A percentile compares a stretch with the other conserved stretches of the same genome.
Conservation (phyloP, 2,888 invertebrate genomes). For the Acholoe squamosa region DNA sequence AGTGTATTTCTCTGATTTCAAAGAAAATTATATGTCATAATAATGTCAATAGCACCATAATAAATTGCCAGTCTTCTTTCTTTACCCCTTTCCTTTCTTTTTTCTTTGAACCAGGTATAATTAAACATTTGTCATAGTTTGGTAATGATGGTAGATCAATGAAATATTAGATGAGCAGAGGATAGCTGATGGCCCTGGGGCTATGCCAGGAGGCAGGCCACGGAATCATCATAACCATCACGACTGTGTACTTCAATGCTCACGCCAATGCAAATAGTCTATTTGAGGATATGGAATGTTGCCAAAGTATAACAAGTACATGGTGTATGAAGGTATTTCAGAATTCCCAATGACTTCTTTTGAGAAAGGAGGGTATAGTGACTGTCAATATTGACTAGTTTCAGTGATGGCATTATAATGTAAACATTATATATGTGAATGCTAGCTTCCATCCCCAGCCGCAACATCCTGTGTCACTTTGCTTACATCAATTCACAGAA, state of each 20-base stretch:
- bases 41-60: too few relatives aligned
- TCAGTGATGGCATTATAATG: too few relatives aligned
- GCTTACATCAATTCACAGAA: background rate
- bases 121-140: too few relatives aligned
- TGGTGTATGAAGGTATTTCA: background rate
- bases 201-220: background rate
- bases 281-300: conserved; percentile 7
- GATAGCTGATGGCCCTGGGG: background rate
- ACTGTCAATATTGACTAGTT: too few relatives aligned
- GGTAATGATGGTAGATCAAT: background rate
- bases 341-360: too few relatives aligned
- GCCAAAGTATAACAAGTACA: background rate
- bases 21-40: too few relatives aligned
- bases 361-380: too few relatives aligned
- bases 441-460: background rate
- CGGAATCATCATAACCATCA: background rate
- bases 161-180: background rate
- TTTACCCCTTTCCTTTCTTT: too few relatives aligned
- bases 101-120: too few relatives aligned
- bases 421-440: too few relatives aligned
- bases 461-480: background rate
- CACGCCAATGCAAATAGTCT: background rate
- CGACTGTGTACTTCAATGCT: background rate
- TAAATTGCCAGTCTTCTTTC: too few relatives aligned
- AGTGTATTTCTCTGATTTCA: too few relatives aligned